A percentile compares a stretch with the other conserved stretches of the same genome.
Evolutionary conservation across 1,140 invertebrate species (phyloP).

Genomic region (Penaeus japonicus): DNA sequence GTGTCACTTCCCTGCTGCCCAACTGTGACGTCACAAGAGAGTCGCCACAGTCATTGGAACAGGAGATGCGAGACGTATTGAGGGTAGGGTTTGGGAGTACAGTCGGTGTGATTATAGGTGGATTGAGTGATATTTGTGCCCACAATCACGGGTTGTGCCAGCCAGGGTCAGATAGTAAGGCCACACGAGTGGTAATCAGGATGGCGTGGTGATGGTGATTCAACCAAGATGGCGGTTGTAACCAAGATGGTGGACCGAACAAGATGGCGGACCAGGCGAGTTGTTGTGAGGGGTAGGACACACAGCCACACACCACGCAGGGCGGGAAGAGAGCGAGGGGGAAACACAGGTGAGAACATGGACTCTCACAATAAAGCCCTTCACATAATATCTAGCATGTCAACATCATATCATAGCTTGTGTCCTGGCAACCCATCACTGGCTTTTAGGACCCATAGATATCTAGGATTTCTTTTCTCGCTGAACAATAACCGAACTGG

Average conservation of each 20-base stretch:
- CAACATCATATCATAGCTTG: conserved; percentile 19
- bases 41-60: conserved; percentile 19
- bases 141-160: conserved; percentile 54
- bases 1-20: conserved; percentile 63
- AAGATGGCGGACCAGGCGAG: conserved; percentile 47
- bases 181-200: conserved; percentile 47
- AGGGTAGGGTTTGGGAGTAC: conserved; percentile 27
- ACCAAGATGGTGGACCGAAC: conserved; percentile 51
- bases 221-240: conserved; percentile 36
- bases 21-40: conserved; percentile 28
- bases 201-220: conserved; percentile 46
- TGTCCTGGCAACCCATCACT: conserved; percentile 22
- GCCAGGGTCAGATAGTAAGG: conserved; percentile 37
- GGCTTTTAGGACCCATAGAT: conserved; percentile 23
- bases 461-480: conserved; percentile 10
- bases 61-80: background rate
- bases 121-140: conserved; percentile 48
- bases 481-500: background rate
- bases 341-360: conserved; percentile 52
- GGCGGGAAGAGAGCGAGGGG: conserved; percentile 55
- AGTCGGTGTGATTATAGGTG: conserved; percentile 1
- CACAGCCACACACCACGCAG: conserved; percentile 56
- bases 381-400: conserved; percentile 36
- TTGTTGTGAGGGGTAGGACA: conserved; percentile 54
- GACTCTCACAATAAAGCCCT: conserved; percentile 40